Evolutionary conservation across 2,113 vertebrate genomes (phyloP).

Genomic region (Azemiops feae): DNA sequence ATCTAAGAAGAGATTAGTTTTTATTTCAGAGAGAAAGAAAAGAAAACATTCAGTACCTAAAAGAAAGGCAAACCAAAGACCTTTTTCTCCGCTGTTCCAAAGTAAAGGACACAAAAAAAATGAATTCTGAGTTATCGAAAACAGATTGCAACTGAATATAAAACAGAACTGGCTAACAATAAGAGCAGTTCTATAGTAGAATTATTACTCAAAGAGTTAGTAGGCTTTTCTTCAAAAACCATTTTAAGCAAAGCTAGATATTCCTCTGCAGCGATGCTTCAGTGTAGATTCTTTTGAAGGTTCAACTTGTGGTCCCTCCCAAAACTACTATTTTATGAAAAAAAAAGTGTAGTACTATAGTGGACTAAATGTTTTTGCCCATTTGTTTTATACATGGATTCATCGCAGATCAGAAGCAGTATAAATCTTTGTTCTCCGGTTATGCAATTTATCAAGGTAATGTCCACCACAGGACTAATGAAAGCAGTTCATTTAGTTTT

Average conservation of each 20-base stretch:
- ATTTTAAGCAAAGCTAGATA: background rate
- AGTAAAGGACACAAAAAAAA: too few relatives aligned
- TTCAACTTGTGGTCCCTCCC: background rate
- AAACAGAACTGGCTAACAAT: background rate
- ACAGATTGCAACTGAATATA: background rate
- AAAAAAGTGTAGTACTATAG: background rate
- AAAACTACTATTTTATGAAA: background rate
- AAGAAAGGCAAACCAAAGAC: background rate
- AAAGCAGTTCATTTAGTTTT: background rate
- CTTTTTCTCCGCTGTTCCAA: background rate
- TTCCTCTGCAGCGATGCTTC: background rate
- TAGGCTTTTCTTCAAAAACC: background rate
- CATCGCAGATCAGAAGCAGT: background rate
- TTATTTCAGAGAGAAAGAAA: background rate
- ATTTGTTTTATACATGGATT: background rate
- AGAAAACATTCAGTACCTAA: background rate
- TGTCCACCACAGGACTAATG: background rate
- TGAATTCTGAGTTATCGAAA: background rate
- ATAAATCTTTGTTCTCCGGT: background rate
- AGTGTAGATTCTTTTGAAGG: too few relatives aligned
- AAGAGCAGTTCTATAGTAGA: background rate
- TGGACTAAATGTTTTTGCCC: background rate
- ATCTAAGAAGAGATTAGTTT: too few relatives aligned
- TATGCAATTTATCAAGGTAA: background rate
- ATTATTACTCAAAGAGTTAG: background rate